phyloP scores from a whole-genome alignment of 2,797 vertebrate species.

The Eospalax fontanierii region DNA sequence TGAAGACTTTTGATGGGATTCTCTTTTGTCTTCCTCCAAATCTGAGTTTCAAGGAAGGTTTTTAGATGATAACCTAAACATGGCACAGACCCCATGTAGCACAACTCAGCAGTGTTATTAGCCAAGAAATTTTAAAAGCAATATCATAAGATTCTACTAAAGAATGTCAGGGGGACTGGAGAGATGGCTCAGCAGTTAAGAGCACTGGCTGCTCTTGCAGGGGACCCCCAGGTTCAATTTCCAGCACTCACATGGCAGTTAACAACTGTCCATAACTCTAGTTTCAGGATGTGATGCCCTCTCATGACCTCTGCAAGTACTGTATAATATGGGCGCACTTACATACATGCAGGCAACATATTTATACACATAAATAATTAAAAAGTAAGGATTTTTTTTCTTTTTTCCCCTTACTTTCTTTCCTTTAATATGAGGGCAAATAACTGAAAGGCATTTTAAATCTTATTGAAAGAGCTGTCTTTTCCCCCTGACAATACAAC shows the following conservation, averaged over 20 bases:
- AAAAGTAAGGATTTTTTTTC: not conserved
- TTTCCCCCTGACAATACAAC: slow-evolving; percentile 28
- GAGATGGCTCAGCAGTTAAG: too few relatives aligned
- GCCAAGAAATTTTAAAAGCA: slow-evolving; percentile 50
- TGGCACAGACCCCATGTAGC: slow-evolving; percentile 53
- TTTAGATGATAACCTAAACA: slow-evolving; percentile 77
- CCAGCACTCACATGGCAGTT: too few relatives aligned
- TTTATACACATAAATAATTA: too few relatives aligned
- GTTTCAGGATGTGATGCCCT: too few relatives aligned
- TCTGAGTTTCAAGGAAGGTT: slow-evolving; percentile 58
- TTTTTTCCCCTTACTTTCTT: not conserved
- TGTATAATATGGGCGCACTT: too few relatives aligned
- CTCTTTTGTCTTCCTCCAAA: slow-evolving; percentile 79
- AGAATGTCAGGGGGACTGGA: not conserved
- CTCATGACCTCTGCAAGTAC: too few relatives aligned
- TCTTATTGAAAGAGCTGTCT: slow-evolving; percentile 21
- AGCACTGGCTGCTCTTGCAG: too few relatives aligned
- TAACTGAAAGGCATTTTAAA: slow-evolving; percentile 53
- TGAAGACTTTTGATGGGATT: slow-evolving; percentile 20
- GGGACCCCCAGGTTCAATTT: too few relatives aligned
- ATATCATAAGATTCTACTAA: slow-evolving; percentile 32
- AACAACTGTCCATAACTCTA: too few relatives aligned
- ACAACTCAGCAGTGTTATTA: slow-evolving; percentile 54
- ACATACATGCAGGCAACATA: too few relatives aligned
- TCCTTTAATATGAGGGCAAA: slow-evolving; percentile 42